A percentile compares a stretch with the other conserved stretches of the same genome.
Evolutionary conservation across 2,113 vertebrate genomes (phyloP).

Genomic region (Colinus virginianus): DNA sequence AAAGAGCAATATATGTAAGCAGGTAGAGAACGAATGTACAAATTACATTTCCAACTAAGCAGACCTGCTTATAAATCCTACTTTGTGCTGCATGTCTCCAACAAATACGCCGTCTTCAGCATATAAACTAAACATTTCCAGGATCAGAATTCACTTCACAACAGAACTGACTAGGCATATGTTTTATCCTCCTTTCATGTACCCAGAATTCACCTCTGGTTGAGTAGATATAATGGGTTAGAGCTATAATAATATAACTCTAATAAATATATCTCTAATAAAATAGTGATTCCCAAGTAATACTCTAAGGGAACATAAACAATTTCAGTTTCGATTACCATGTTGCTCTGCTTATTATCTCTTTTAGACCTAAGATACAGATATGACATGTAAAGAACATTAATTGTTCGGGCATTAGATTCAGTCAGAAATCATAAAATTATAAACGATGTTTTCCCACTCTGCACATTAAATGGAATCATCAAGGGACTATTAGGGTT

Average conservation of each 20-base stretch:
- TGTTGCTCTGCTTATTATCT: neutral
- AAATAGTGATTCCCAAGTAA: slow-evolving; percentile 1
- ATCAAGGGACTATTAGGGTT: neutral
- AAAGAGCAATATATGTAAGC: neutral
- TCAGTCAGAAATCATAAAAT: neutral
- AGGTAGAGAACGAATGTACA: neutral
- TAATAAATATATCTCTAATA: no score
- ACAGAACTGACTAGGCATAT: neutral
- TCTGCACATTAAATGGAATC: neutral
- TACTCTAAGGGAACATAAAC: neutral
- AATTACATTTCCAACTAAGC: neutral
- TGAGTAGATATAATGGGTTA: neutral
- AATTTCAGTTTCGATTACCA: slow-evolving; percentile 13
- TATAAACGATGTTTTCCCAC: neutral
- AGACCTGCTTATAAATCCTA: neutral
- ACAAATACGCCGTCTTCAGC: neutral
- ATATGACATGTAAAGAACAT: neutral
- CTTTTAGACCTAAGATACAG: neutral
- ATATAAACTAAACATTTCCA: neutral
- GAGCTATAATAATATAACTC: neutral
- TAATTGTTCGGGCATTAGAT: neutral
- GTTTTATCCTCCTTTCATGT: neutral
- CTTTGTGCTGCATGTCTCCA: neutral
- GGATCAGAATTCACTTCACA: neutral
- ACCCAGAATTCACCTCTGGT: neutral